Conservation (phyloP, 1,140 invertebrate genomes). For the Sitodiplosis mosellana region DNA sequence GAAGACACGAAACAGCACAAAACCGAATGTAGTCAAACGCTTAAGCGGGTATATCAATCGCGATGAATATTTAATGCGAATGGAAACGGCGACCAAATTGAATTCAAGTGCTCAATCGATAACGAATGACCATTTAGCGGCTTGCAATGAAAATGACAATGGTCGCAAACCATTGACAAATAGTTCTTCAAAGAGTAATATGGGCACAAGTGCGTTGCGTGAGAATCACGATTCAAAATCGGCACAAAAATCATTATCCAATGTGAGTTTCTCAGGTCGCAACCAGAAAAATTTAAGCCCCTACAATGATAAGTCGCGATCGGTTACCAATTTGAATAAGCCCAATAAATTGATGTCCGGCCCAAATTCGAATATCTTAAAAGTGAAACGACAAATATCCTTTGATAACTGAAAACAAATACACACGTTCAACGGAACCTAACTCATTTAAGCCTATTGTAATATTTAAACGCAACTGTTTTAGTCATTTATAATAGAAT, state of each 20-base stretch:
- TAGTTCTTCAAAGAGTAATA: slow-evolving; percentile 22
- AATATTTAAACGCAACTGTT: slow-evolving; percentile 3
- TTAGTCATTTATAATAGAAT: neutral
- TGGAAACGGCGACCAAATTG: slow-evolving; percentile 4
- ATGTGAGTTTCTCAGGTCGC: slow-evolving; percentile 14
- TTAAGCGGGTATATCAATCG: slow-evolving; percentile 22
- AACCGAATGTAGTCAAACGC: slow-evolving; percentile 10
- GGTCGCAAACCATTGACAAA: slow-evolving; percentile 14
- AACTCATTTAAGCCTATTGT: too few species aligned
- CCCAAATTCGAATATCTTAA: slow-evolving; percentile 5
- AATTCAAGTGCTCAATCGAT: slow-evolving; percentile 4
- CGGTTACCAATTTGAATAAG: slow-evolving; percentile 9
- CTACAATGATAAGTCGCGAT: slow-evolving; percentile 11
- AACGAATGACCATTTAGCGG: neutral
- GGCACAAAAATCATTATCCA: slow-evolving; percentile 15
- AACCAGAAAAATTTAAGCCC: slow-evolving; percentile 19
- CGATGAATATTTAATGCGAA: slow-evolving; percentile 19
- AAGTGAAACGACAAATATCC: slow-evolving; percentile 20
- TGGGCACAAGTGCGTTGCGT: slow-evolving; percentile 15
- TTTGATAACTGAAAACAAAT: slow-evolving; percentile 9
- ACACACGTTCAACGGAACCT: too few species aligned
- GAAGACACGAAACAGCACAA: slow-evolving; percentile 13
- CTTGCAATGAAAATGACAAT: slow-evolving; percentile 8
- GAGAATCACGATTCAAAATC: slow-evolving; percentile 16
- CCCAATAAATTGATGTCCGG: neutral